phyloP scores from a whole-genome alignment of 2,113 vertebrate genomes.

The Perca flavescens region DNA sequence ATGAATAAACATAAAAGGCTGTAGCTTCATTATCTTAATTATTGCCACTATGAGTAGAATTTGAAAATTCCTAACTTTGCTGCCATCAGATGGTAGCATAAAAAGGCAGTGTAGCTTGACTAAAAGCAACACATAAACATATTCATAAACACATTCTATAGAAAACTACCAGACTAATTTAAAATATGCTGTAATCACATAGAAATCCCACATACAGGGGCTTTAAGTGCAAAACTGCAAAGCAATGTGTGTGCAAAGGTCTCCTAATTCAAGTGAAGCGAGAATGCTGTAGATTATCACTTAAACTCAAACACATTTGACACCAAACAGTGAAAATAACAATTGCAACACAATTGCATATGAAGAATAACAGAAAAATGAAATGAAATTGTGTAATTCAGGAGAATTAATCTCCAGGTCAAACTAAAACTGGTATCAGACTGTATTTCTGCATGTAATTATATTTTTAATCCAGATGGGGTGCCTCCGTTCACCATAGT shows the following conservation, averaged over 20 bases:
- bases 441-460: slow-evolving; percentile 30
- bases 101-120: neutral
- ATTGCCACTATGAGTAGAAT: neutral
- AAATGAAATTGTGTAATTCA: slow-evolving; percentile 26
- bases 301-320: slow-evolving; percentile 45
- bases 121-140: neutral
- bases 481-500: slow-evolving; percentile 42
- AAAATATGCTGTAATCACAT: neutral
- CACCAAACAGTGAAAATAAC: slow-evolving; percentile 29
- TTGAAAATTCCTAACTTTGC: slow-evolving; percentile 1
- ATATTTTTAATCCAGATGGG: slow-evolving; percentile 33
- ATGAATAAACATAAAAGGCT: neutral
- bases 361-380: slow-evolving; percentile 7
- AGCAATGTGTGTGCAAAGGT: neutral
- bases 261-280: neutral
- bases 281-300: slow-evolving; percentile 51
- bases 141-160: neutral
- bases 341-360: slow-evolving; percentile 5
- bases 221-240: neutral
- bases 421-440: neutral
- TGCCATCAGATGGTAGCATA: neutral
- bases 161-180: neutral
- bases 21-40: neutral
- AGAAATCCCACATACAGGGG: slow-evolving; percentile 2
- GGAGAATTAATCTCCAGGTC: neutral